Evolutionary conservation across 2,797 vertebrate species (phyloP).

Genomic region (Selene dorsalis): DNA sequence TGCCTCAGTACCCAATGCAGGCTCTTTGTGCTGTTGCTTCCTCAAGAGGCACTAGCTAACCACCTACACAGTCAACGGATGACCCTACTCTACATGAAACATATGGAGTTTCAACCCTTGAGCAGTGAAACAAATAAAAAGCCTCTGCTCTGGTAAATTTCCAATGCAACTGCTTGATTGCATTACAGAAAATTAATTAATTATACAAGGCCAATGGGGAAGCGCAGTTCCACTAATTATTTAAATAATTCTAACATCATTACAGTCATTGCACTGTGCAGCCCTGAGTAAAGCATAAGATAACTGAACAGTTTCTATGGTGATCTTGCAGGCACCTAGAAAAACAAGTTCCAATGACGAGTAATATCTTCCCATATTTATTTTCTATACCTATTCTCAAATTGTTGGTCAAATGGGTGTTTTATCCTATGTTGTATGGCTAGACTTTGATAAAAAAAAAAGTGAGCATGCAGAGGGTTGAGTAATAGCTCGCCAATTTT

Average conservation of each 20-base stretch:
- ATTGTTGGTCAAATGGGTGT: conserved; percentile 6
- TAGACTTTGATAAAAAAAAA: conserved; percentile 30
- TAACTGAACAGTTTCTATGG: neutral
- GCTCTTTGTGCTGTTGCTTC: conserved; percentile 44
- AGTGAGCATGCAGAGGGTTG: conserved; percentile 8
- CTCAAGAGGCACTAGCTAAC: conserved; percentile 41
- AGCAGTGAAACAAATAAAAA: conserved; percentile 55
- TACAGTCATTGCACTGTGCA: neutral
- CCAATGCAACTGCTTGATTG: conserved; percentile 40
- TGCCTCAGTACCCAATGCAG: conserved; percentile 46
- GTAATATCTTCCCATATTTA: neutral
- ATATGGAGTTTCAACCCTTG: conserved; percentile 32
- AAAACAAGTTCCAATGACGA: neutral
- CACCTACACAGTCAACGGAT: conserved; percentile 19
- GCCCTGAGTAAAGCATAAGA: neutral
- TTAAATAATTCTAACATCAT: conserved; percentile 10
- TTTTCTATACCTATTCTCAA: neutral
- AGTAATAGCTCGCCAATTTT: conserved; percentile 2
- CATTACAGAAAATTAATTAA: conserved; percentile 40
- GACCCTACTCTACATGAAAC: conserved; percentile 36
- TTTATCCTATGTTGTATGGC: conserved; percentile 6
- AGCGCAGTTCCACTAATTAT: conserved; percentile 20
- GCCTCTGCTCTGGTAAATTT: conserved; percentile 38
- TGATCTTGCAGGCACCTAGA: neutral
- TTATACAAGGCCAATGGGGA: conserved; percentile 26